Evolutionary conservation across 2,888 invertebrate species (phyloP), one percentile per base, ranked within the genome.

Genomic region (Eudasyphora cyanicolor): DNA sequence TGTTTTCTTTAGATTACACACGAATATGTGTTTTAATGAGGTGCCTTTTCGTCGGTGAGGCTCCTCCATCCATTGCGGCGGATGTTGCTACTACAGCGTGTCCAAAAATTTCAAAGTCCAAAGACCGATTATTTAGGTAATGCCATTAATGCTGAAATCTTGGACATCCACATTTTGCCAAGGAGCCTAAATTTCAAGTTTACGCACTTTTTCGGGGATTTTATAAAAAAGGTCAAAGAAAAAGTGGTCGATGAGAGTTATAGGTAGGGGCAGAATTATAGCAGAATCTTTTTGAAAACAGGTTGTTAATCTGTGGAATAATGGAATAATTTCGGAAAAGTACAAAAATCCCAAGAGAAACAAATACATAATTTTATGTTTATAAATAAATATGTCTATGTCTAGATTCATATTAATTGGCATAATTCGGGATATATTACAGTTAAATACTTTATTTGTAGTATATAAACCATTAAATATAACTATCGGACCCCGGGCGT

Each of bases 21-120:
- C 6, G 24, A 69, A 73, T 54, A 29, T 78, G 49, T 73, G 24
- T 73, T n/a, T 82, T 82, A 82, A 82, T 79, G 67, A 82, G 79
- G 71, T 79, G 73, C 57, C 32, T 78, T 73, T 70, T 19, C n/a
- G 14, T 4, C 45, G 69, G 21, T 21, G 19, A 4, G 27, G 19
- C 14, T 45, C 5, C n/a, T 45, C 24, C 29, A 21, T 51, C 45
- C 14, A 35, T 35, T 54, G 51, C 29, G 51, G 17, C 51, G 29
- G 27, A 5, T 62, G 17, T 69, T 67, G 12, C 32, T 62, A 10
- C 17, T 32, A 35, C 8, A 38, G 14, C 14, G 17, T 57, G 51
- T 29, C 19, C 19, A 6, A 14, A 19, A 35, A 35, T 54, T 76
- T 79, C 51, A 79, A 79, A 71, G 79, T 60, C 76, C 60, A 82